These are phyloP conservation scores for Umimayanthus kanabou DNA, from an alignment of 92 coral and sea anemone genomes.

Conservation along the genomic window DNA sequence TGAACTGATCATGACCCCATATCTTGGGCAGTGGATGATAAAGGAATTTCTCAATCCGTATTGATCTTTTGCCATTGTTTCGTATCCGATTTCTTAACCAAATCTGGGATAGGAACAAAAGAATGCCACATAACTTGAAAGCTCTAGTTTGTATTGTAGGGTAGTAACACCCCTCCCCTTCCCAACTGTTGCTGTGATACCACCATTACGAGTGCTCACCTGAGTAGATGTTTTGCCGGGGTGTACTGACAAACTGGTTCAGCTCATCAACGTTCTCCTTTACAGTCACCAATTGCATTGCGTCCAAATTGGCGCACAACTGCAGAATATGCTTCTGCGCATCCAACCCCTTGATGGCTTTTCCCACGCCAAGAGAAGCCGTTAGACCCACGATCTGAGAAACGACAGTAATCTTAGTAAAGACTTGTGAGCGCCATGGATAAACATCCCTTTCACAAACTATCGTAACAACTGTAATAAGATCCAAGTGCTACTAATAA, in stretches of 20 bases:
- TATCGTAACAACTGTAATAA: too few species aligned
- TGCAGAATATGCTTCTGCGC: conserved; percentile 58
- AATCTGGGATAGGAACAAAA: too few species aligned
- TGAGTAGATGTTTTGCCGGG: conserved; percentile 27
- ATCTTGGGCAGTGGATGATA: too few species aligned
- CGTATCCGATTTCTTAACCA: too few species aligned
- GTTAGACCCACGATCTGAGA: conserved; percentile 68
- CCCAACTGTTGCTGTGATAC: neutral
- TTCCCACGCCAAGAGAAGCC: conserved; percentile 83
- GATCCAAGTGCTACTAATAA: neutral
- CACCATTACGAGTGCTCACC: neutral
- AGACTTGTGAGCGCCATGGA: too few species aligned
- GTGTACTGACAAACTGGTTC: conserved; percentile 29
- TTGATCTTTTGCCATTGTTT: too few species aligned
- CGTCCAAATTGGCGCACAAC: conserved; percentile 71
- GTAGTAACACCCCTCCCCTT: too few species aligned
- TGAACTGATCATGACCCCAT: too few species aligned
- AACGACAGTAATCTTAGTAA: neutral
- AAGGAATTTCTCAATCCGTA: too few species aligned
- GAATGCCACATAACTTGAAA: too few species aligned
- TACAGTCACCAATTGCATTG: conserved; percentile 42
- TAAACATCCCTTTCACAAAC: too few species aligned
- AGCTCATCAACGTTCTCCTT: conserved; percentile 42
- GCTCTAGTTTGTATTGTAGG: too few species aligned
- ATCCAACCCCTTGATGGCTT: conserved; percentile 42